Base-by-base conservation (phyloP, 2,888 invertebrate genomes). In the Charanyca ferruginea region DNA sequence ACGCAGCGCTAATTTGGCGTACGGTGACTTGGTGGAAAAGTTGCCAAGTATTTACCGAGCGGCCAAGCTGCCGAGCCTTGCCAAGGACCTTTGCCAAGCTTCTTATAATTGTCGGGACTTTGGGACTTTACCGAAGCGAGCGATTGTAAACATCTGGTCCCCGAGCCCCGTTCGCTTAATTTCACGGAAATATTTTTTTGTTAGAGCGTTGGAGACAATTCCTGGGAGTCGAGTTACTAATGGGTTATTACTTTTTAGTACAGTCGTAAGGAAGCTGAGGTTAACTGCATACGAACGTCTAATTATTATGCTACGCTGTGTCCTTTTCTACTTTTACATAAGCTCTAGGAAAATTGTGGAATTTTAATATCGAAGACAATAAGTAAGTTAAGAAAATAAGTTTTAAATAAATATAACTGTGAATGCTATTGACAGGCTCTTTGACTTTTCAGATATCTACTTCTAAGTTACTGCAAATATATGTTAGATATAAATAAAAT, bases 121-220 rank as follows among this genome's bases (percentile, higher is more conserved):
- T n/a, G 22, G 47, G 47, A n/a, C 28, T 54, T 68, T 62, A 48
- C 53, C 7, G 63, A 69, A 76, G 61, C 75, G 62, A 64, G 68
- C 66, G 55, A 77, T 83, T 74, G 64, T 72, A 72, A 78, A 79
- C 83, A 83, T 77, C 81, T 83, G 81, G 58, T 73, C 59, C 49
- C 25, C 18, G 35, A 51, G 25, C 38, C 48, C 62, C 32, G 32
- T 38, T 67, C 58, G 11, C 52, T 44, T 54, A 54, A 73, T 59
- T 73, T 73, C 45, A 16, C 23, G 18, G 16, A 25, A 62, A 47
- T 54, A 55, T 53, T 65, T 64, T 65, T 66, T 73, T 66, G 45
- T 68, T 62, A 53, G 48, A 51, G 48, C 52, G 32, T 47, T 52
- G 54, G 63, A 65, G 62, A 66, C 64, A 66, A 66, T 74, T 71